phyloP scores from a whole-genome alignment of 92 coral and sea anemone species.

The Pocillopora grandis region DNA sequence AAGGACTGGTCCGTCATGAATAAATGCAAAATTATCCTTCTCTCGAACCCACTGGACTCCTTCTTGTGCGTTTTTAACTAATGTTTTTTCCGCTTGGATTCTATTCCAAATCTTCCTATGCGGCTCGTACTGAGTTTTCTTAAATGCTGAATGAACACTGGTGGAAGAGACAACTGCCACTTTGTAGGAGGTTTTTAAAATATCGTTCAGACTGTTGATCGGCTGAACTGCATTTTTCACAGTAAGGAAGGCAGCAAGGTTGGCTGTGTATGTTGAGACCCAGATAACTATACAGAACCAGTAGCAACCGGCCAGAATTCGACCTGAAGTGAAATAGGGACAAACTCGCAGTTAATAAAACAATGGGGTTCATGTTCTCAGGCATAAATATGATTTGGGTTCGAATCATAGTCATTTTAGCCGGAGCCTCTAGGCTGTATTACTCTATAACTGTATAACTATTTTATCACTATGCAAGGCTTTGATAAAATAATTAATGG shows the following conservation, averaged over 20 bases:
- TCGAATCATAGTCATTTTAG: too few relatives aligned
- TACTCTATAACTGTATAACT: too few relatives aligned
- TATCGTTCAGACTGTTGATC: constrained; percentile 45
- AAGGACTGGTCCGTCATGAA: constrained; percentile 52
- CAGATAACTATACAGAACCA: constrained; percentile 72
- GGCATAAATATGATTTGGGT: too few relatives aligned
- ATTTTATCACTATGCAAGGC: not conserved
- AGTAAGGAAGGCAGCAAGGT: constrained; percentile 70
- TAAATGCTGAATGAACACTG: constrained; percentile 31
- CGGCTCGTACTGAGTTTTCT: constrained; percentile 12
- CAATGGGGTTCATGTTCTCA: too few relatives aligned
- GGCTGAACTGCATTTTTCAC: constrained; percentile 41
- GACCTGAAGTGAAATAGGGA: constrained; percentile 24
- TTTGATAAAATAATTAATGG: not conserved
- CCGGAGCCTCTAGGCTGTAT: too few relatives aligned
- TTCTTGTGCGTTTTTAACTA: constrained; percentile 12
- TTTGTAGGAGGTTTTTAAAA: constrained; percentile 40
- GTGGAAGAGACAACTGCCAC: constrained; percentile 37
- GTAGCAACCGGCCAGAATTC: constrained; percentile 60
- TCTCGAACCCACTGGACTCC: constrained; percentile 56
- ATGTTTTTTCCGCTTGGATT: constrained; percentile 27
- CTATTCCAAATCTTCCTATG: constrained; percentile 49
- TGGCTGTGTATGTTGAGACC: constrained; percentile 78
- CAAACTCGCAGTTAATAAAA: not conserved
- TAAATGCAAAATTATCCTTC: constrained; percentile 32